A percentile compares a stretch with the other conserved stretches of the same genome.
Evolutionary conservation across 35 echinoderm and acorn worm species (phyloP).

Genomic region (Strongylocentrotus purpuratus): DNA sequence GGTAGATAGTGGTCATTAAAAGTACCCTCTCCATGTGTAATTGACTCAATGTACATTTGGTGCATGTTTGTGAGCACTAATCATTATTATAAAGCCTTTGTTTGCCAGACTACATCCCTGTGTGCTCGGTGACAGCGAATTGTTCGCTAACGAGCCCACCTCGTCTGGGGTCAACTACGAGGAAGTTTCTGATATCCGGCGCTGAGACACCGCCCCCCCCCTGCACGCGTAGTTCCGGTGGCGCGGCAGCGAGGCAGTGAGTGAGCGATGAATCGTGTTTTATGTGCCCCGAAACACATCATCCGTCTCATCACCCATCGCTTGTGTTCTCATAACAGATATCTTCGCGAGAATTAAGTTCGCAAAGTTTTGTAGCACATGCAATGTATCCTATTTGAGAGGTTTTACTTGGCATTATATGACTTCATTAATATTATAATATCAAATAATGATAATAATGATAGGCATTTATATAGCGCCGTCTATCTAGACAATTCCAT

Average conservation of each 20-base stretch:
- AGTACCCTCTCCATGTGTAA: no score
- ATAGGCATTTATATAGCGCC: no score
- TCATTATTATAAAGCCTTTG: background rate
- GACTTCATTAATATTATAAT: no score
- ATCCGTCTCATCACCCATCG: background rate
- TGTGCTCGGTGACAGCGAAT: conserved; percentile 27
- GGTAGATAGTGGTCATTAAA: background rate
- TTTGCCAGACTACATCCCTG: background rate
- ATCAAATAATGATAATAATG: no score
- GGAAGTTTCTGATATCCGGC: conserved; percentile 35
- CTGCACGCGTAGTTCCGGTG: background rate
- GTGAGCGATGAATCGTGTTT: conserved; percentile 16
- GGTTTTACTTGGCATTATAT: no score
- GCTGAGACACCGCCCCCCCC: background rate
- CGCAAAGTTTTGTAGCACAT: no score
- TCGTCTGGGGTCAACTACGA: conserved; percentile 36
- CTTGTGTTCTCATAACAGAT: background rate
- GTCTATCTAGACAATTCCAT: no score
- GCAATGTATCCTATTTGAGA: no score
- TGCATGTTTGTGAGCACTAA: background rate
- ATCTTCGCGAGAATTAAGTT: background rate
- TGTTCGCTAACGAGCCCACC: conserved; percentile 33
- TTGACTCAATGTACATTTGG: no score
- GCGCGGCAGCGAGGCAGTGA: background rate
- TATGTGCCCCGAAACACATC: background rate